These are phyloP conservation scores for Melanophora roralis DNA, from an alignment of 2,888 invertebrate species.

Conservation along the genomic window DNA sequence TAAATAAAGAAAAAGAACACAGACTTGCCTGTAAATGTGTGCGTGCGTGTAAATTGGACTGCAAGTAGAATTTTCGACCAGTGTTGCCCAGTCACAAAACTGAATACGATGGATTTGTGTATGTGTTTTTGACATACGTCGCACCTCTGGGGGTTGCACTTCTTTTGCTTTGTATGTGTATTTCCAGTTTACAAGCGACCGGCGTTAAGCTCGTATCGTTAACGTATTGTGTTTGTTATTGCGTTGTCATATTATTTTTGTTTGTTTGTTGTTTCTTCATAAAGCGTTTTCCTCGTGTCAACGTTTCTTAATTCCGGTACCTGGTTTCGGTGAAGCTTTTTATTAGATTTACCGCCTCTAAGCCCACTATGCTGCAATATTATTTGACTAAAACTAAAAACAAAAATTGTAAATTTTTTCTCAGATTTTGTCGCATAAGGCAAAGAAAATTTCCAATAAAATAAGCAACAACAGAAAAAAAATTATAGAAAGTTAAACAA, in stretches of 20 bases:
- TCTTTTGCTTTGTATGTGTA: slow-evolving; percentile 73
- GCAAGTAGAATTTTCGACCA: neutral
- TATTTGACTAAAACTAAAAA: slow-evolving; percentile 34
- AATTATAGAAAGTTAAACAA: slow-evolving; percentile 32
- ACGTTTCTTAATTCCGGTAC: slow-evolving; percentile 39
- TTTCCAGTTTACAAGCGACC: slow-evolving; percentile 78
- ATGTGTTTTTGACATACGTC: slow-evolving; percentile 62
- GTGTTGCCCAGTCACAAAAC: no score
- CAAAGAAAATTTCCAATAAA: neutral
- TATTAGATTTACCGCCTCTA: neutral
- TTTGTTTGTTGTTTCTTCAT: slow-evolving; percentile 62
- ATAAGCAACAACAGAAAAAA: slow-evolving; percentile 12
- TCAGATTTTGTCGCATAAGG: neutral
- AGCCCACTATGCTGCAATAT: slow-evolving; percentile 11
- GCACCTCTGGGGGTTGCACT: slow-evolving; percentile 70
- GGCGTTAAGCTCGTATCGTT: slow-evolving; percentile 77
- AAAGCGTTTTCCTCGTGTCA: slow-evolving; percentile 43
- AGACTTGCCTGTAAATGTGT: neutral
- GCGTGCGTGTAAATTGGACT: slow-evolving; percentile 21
- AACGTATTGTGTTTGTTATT: slow-evolving; percentile 49
- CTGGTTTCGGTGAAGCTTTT: slow-evolving; percentile 34
- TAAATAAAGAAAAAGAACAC: neutral
- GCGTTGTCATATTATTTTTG: slow-evolving; percentile 60
- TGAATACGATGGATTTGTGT: slow-evolving; percentile 43
- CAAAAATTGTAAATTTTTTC: neutral